Conservation (phyloP, 2,888 invertebrate genomes). For the Hyposoter didymator region DNA sequence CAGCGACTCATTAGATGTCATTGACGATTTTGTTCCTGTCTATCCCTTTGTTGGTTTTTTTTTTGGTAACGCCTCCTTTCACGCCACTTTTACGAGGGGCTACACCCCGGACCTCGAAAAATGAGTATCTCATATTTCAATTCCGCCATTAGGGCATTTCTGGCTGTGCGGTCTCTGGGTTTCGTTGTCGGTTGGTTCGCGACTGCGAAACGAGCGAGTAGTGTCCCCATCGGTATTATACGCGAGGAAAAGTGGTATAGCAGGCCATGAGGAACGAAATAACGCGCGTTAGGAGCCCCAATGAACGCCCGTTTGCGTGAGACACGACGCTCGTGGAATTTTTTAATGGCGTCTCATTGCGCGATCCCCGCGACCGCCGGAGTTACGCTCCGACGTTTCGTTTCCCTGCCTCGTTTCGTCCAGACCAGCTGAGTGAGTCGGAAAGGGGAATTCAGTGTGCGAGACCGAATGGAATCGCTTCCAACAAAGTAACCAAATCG, state of each 20-base stretch:
- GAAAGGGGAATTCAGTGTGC: constrained; percentile 29
- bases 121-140: constrained; percentile 64
- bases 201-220: constrained; percentile 57
- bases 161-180: constrained; percentile 47
- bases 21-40: constrained; percentile 18
- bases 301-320: constrained; percentile 70
- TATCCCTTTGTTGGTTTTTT: constrained; percentile 9
- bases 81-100: constrained; percentile 60
- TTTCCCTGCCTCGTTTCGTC: constrained; percentile 50
- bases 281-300: constrained; percentile 36
- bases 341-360: constrained; percentile 78
- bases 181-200: constrained; percentile 23
- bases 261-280: constrained; percentile 6
- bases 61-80: constrained; percentile 39
- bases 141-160: constrained; percentile 64
- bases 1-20: constrained; percentile 23
- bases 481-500: constrained; percentile 9
- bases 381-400: constrained; percentile 65
- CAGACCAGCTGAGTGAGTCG: constrained; percentile 6
- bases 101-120: constrained; percentile 49
- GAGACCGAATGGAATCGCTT: background rate
- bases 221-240: constrained; percentile 28
- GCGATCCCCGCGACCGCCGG: constrained; percentile 57
- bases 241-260: constrained; percentile 34
- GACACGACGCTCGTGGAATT: constrained; percentile 76